Base-by-base conservation (phyloP, 2,888 invertebrate species). In the Andrena chrysosceles region DNA sequence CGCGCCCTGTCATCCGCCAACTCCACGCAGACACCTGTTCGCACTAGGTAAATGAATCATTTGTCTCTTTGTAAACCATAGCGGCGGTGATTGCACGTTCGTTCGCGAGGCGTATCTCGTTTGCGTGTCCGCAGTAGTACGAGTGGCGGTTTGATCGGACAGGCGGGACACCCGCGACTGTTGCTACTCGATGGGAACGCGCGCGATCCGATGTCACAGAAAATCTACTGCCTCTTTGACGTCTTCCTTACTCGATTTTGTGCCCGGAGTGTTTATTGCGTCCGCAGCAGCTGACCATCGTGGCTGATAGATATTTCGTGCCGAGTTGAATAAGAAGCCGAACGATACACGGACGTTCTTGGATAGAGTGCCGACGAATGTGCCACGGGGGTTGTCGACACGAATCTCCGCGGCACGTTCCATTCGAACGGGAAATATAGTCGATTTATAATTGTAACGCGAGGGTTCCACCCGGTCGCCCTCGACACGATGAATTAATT, bases 401-500 rank as follows among this genome's bases (percentile, higher is more conserved):
- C 16, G 42, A 16, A 42, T 42, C 42, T 1, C 16, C 42, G 42
- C 42, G 42, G 42, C 42, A 42, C 42, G 16, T 42, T 42, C 16
- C 42, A 16, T 42, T 42, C 42, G 42, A 42, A 13, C 42, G 42
- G 42, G 16, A 16, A 42, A 42, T 13, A 16, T 5, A 1, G 42
- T 42, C 42, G 42, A 16, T 42, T 42, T 42, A 16, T 64, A 73
- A 67, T 81, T 31, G 35, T 49, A 13, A 16, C 13, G 68, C 33
- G 56, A 64, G 79, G 49, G 72, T 29, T 74, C 66, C 8, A 10
- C 49, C 56, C 20, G 42, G 59, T 73, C 63, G 52, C 23, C 31
- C 31, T 80, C 31, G 26, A 54, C 16, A 48, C 63, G 56, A 10
- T 20, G 52, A 69, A 59, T 79, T 75, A 79, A 76, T 79, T 64